These are phyloP conservation scores for Cliona cf. orientalis DNA, from an alignment of 37 sponge, comb jelly and placozoan species.

Conservation along the genomic window DNA sequence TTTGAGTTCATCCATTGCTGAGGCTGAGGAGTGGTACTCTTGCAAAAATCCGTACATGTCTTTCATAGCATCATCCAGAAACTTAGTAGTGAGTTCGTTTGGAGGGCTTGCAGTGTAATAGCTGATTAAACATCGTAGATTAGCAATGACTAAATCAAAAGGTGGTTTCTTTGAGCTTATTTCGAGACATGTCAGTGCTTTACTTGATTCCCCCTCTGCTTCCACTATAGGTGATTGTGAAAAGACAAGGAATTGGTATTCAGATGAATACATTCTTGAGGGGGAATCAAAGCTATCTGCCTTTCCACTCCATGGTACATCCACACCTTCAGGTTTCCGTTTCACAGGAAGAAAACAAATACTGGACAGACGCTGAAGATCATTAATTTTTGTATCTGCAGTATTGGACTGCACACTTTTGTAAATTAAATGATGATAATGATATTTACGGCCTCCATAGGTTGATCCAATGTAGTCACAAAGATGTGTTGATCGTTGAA, in stretches of 20 bases:
- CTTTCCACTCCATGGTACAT: conserved; percentile 50
- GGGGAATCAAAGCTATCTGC: not conserved
- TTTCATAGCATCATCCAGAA: too few relatives aligned
- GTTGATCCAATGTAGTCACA: conserved; percentile 8
- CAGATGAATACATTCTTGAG: not conserved
- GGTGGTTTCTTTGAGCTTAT: conserved; percentile 12
- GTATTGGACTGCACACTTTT: too few relatives aligned
- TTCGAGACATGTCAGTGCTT: too few relatives aligned
- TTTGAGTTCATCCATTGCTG: too few relatives aligned
- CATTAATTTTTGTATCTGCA: too few relatives aligned
- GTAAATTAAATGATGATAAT: too few relatives aligned
- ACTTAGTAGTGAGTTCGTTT: too few relatives aligned
- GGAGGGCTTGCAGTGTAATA: too few relatives aligned
- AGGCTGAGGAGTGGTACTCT: too few relatives aligned
- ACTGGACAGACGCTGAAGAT: conserved; percentile 6
- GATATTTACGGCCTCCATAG: not conserved
- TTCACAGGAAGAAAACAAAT: conserved; percentile 39
- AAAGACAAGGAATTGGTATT: conserved; percentile 15
- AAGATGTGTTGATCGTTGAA: conserved; percentile 16
- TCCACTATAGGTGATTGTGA: conserved; percentile 14
- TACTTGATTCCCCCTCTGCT: not conserved
- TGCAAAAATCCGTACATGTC: too few relatives aligned
- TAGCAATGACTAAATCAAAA: conserved; percentile 3
- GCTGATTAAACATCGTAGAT: conserved; percentile 12
- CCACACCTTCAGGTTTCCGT: conserved; percentile 15